Evolutionary conservation across 2,113 vertebrate genomes (phyloP), one percentile per base, ranked within the genome.

Genomic region (Vireo altiloquus): DNA sequence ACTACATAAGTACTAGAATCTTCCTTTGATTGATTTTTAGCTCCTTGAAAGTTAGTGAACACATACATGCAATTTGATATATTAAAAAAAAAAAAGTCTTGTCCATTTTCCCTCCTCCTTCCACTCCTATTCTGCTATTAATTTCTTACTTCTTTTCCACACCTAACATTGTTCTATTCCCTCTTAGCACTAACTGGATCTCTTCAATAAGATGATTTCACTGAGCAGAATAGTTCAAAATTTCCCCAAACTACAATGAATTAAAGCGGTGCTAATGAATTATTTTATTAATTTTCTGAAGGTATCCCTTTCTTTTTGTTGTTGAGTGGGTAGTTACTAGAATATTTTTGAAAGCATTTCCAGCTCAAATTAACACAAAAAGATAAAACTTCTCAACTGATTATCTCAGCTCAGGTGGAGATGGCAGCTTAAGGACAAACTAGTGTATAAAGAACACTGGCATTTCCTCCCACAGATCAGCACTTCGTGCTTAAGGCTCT

Each of bases 361-460:
- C 21, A 64, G 15, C 35, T 44, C 42, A 60, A 20, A 47, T n/a
- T 60, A 70, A 39, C 17, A 66, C 3, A 33, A 24, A 47, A 52
- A 70, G 4, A 56, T 21, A 49, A n/a, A 65, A 49, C 1, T 39
- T 39, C 19, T 60, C 17, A 56, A 49, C 2, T 0, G 2, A 17
- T 37, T 79, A 54, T 33, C 85, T 75, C 61, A 59, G 31, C 24
- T 94, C 22, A 85, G 15, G 46, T n/a, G 4, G 4, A 82, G 15
- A 46, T 14, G 8, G 59, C 19, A 90, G 4, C 4, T 35, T 40
- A 66, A 88, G 39, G 25, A 78, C 16, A 14, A 78, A 17, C 1
- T 3, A 20, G 4, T 0, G 0, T 39, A 37, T 1, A 79, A 69
- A 70, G 11, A 60, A 56, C 13, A 33, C 1, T 0, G 13, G 11